Conservation (phyloP, 1,140 invertebrate genomes). For the Eufriesea mexicana region DNA sequence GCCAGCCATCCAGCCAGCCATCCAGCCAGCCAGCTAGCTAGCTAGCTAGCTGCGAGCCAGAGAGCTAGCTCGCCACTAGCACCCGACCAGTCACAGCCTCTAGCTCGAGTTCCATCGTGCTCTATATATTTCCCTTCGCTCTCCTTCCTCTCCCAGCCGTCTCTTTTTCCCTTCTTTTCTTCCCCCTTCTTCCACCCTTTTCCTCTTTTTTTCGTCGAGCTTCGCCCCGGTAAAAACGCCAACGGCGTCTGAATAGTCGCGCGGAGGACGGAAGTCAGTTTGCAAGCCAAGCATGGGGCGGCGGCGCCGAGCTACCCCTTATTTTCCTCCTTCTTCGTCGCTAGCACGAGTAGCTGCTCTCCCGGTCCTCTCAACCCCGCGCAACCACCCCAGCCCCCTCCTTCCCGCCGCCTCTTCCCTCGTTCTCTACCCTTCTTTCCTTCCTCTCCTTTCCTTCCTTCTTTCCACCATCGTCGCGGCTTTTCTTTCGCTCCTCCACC, state of each 20-base stretch:
- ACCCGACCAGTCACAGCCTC: conserved; percentile 23
- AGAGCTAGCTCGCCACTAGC: conserved; percentile 30
- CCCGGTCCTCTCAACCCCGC: background rate
- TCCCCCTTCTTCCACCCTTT: background rate
- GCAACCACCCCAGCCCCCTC: background rate
- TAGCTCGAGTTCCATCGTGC: conserved; percentile 27
- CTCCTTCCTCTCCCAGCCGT: conserved; percentile 6
- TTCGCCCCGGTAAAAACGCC: conserved; percentile 71
- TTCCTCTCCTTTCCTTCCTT: conserved; percentile 11
- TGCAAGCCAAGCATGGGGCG: conserved; percentile 81
- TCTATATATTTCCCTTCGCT: conserved; percentile 65
- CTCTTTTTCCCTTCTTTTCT: conserved; percentile 6
- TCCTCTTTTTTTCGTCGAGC: conserved; percentile 24
- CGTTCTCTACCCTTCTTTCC: background rate
- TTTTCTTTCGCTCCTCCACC: background rate
- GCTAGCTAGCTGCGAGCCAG: conserved; percentile 12
- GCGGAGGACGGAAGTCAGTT: conserved; percentile 81
- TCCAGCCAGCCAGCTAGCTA: conserved; percentile 22
- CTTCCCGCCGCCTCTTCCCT: background rate
- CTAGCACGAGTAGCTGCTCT: conserved; percentile 51
- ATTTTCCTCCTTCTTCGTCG: conserved; percentile 75
- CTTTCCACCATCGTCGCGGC: conserved; percentile 16
- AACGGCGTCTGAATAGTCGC: conserved; percentile 80
- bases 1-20: conserved; percentile 34
- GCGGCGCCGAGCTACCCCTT: conserved; percentile 80